Evolutionary conservation across 2,888 invertebrate genomes (phyloP), one percentile per base, ranked within the genome.

Genomic region (Cephus rjabovi): DNA sequence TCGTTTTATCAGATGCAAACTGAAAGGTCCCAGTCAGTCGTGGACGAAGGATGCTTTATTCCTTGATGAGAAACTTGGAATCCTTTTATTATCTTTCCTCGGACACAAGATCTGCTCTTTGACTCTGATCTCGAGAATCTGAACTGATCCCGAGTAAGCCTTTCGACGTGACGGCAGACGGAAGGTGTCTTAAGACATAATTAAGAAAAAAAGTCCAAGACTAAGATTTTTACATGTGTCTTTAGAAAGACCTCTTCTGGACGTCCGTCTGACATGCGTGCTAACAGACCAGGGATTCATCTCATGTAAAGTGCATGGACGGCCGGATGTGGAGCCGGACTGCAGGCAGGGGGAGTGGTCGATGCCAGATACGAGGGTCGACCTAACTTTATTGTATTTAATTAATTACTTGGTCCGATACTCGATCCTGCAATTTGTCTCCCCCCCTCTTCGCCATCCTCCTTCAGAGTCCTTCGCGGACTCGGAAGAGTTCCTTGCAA

Each of bases 331-430:
- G 75, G 56, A 56, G 56, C 56, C 56, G 56, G 56, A 56, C 56
- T 56, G 56, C 9, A 56, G 56, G 23, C 74, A 76, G 76, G 84
- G 86, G 89, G 89, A 87, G 89, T 88, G 89, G 89, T 81, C 86
- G 89, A 89, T 89, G 83, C 82, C 81, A 88, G 89, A 89, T 89
- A 89, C 83, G 83, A 86, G 86, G 88, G 84, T 86, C 85, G 85
- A 87, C 87, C 88, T 84, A 87, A 87, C 86, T 89, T 88, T 88
- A 88, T 89, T 87, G 86, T 86, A 86, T 88, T 89, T 88, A 88
- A 89, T 89, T 89, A 89, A 89, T 89, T 88, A 89, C 88, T 88
- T 84, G 81, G 84, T 81, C 83, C 86, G 87, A 87, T 88, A 87
- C 81, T 84, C 86, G 85, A 86, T 87, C 88, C 87, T 87, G 87